Conservation (phyloP, 2,113 vertebrate species). For the Eudyptes chrysolophus region DNA sequence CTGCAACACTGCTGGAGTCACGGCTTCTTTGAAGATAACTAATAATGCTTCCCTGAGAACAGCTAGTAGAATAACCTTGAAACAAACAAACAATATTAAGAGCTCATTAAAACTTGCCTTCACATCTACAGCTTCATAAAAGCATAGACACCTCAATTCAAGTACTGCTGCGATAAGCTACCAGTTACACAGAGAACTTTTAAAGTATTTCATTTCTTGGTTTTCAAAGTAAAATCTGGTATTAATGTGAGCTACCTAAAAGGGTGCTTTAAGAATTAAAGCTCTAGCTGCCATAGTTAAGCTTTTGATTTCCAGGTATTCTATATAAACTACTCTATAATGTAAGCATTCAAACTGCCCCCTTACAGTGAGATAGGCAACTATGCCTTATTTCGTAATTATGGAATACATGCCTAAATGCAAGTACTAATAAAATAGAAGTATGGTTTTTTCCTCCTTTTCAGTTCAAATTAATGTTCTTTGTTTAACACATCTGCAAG, state of each 20-base stretch:
- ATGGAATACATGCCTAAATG: not conserved
- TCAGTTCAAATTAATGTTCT: not conserved
- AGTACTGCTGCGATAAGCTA: not conserved
- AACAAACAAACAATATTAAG: not conserved
- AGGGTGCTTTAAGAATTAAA: not conserved
- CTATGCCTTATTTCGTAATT: not conserved
- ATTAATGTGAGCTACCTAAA: not conserved
- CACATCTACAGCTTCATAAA: not conserved
- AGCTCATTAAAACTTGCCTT: not conserved
- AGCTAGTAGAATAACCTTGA: not conserved
- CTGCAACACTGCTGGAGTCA: not conserved
- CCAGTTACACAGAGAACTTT: not conserved
- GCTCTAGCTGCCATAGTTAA: not conserved
- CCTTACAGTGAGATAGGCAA: not conserved
- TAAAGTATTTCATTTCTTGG: not conserved
- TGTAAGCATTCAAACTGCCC: not conserved
- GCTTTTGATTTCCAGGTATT: not conserved
- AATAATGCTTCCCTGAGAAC: not conserved
- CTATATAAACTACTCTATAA: not conserved
- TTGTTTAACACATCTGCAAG: not conserved
- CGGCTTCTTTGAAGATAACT: not conserved
- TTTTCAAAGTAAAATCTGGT: not conserved
- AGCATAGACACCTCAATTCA: not conserved
- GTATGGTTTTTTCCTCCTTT: not conserved
- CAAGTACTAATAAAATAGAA: not conserved